Conservation (phyloP, 2,888 invertebrate genomes). For the Diarsia brunnea region DNA sequence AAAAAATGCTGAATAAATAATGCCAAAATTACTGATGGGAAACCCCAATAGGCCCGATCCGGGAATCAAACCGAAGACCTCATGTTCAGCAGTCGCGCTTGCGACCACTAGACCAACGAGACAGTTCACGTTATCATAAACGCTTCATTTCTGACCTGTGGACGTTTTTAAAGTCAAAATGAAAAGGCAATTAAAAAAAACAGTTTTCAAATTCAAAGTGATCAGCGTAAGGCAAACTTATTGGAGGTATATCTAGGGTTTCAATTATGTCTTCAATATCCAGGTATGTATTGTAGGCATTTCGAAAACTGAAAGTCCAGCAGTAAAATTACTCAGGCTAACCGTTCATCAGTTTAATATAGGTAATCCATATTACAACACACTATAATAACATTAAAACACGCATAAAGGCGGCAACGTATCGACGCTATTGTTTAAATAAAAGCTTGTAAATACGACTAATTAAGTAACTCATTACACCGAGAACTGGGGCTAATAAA, state of each 20-base stretch:
- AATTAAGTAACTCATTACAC: constrained; percentile 88
- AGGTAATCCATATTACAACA: background rate
- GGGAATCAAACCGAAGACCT: no score
- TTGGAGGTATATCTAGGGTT: background rate
- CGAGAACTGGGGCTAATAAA: constrained; percentile 85
- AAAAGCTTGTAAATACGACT: constrained; percentile 77
- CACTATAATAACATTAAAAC: background rate
- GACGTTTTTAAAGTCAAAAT: background rate
- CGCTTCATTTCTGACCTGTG: background rate
- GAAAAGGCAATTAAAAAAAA: background rate
- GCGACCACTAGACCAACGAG: no score
- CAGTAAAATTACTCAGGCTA: background rate
- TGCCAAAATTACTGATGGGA: no score
- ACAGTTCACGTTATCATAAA: background rate
- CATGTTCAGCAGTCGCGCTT: no score
- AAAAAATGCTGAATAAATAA: no score
- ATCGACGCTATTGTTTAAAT: constrained; percentile 80
- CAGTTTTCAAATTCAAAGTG: background rate
- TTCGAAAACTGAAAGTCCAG: background rate
- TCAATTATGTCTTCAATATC: no score
- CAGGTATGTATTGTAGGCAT: background rate
- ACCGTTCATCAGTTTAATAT: background rate
- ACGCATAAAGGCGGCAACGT: constrained; percentile 30
- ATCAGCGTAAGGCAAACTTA: background rate
- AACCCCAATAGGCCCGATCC: no score